Conservation (phyloP, 2,113 vertebrate species). For the Myotis davidii region DNA sequence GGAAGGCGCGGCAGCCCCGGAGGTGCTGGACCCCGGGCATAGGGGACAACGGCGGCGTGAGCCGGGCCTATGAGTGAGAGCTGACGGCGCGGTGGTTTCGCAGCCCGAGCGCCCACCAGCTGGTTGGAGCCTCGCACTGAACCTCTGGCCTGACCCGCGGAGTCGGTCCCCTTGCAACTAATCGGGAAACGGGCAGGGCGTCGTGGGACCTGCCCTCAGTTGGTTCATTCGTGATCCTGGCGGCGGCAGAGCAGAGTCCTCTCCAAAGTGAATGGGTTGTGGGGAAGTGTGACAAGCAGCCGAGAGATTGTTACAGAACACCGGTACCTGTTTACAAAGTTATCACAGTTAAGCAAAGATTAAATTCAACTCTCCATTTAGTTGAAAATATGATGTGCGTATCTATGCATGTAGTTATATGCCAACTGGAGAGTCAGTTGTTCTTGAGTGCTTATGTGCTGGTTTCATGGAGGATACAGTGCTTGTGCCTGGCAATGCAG, state of each 20-base stretch:
- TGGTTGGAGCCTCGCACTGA: neutral
- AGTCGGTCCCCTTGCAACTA: neutral
- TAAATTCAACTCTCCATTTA: neutral
- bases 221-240: neutral
- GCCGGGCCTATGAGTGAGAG: neutral
- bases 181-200: neutral
- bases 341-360: neutral
- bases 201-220: neutral
- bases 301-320: neutral
- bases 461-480: neutral
- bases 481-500: too few species aligned
- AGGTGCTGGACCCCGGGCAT: neutral
- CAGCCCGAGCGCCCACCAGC: neutral
- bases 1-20: neutral
- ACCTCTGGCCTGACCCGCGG: neutral
- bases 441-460: too few species aligned
- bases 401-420: too few species aligned
- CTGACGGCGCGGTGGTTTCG: neutral
- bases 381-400: neutral
- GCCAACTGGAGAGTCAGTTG: too few species aligned
- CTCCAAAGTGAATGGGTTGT: neutral
- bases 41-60: neutral
- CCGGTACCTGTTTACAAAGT: neutral
- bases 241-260: neutral
- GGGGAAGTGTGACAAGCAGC: neutral